Evolutionary conservation across 2,888 invertebrate species (phyloP), one percentile per base, ranked within the genome.

Genomic region (Coenonympha glycerion): DNA sequence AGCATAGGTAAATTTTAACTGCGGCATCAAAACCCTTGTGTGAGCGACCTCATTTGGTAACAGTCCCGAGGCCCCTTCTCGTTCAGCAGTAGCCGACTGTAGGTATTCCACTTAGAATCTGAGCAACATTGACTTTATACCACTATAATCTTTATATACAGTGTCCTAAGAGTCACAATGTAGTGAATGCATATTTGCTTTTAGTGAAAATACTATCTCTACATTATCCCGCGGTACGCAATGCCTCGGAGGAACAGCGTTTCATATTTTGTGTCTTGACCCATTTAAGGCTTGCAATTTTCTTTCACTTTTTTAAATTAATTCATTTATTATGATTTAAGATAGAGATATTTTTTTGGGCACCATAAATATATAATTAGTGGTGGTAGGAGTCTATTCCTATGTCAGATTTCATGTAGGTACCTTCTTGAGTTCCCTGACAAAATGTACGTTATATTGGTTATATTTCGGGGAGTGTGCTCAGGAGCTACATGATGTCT

Each of bases 31-130:
- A 31, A 37, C 47, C 48, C 22, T 47, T 52, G 47, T 52, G 52
- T 49, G 47, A 40, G 49, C 47, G 55, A 53, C 55, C 55, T 49
- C 55, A 55, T 53, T 55, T 44, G 39, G 53, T 53, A 55, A 52
- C 48, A 49, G 47, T 53, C 55, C 55, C 39, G 47, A 47, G 55
- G 49, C 52, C 50, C 42, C 47, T 50, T 47, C 39, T 44, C 46
- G 34, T 37, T 52, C 47, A 11, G 33, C 28, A 16, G 39, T 45
- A 47, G 47, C 55, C 47, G 37, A 34, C 34, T 45, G 36, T 19
- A n/a, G n/a, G n/a, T n/a, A 46, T 18, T 31, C 34, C 45, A 45
- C 34, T 45, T 45, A 44, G 34, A 45, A 24, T 9, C 42, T 39
- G 45, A 11, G 31, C 33, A 36, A 16, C 41, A 45, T 47, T 47